Conservation (phyloP, 2,797 vertebrate genomes). For the Cryptoblepharus egeriae region DNA sequence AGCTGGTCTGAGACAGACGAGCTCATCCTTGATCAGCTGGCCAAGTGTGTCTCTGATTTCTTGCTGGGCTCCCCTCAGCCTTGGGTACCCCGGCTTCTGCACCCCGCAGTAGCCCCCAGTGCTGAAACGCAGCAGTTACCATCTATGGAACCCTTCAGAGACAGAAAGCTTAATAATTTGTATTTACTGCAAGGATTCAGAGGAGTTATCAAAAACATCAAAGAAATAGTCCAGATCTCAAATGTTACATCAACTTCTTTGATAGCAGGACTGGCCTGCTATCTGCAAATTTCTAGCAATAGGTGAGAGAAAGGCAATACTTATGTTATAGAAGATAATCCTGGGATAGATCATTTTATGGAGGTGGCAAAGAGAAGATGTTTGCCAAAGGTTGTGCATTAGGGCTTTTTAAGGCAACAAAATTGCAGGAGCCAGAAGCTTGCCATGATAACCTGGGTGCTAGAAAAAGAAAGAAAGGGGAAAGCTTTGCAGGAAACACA, state of each 20-base stretch:
- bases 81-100: too few species aligned
- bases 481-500: background rate
- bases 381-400: background rate
- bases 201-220: background rate
- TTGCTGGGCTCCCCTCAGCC: too few species aligned
- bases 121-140: too few species aligned
- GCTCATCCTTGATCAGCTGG: too few species aligned
- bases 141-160: background rate
- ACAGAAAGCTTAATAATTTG: too few species aligned
- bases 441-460: too few species aligned
- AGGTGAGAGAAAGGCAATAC: background rate
- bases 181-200: background rate
- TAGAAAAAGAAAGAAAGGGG: constrained; percentile 8
- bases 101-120: too few species aligned
- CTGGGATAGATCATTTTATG: background rate
- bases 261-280: too few species aligned
- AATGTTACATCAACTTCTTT: background rate
- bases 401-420: background rate
- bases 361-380: background rate
- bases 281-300: background rate
- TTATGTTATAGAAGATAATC: background rate
- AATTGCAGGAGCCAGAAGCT: background rate
- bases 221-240: background rate
- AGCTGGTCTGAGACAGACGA: too few species aligned
- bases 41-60: too few species aligned